Percentiles rank a stretch among this genome's conserved stretches.
phyloP scores from a whole-genome alignment of 2,797 vertebrate genomes.

The Pantherophis vulpinus region DNA sequence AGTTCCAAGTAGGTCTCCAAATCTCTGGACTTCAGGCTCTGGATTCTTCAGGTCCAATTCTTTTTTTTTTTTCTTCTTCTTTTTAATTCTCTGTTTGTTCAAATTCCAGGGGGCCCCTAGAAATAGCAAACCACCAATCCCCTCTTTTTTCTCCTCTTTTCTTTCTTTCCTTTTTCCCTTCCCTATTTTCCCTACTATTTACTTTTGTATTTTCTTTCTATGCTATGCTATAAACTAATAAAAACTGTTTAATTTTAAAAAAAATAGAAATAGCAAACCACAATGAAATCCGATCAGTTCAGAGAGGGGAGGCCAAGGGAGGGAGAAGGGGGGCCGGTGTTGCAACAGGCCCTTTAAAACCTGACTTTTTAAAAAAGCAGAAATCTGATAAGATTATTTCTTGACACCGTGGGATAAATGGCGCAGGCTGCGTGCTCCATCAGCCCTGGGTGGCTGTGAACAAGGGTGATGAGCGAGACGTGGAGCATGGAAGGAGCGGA shows the following conservation, averaged over 20 bases:
- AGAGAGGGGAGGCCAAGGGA: background rate
- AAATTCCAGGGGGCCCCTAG: background rate
- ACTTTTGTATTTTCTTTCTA: too few species aligned
- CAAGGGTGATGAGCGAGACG: background rate
- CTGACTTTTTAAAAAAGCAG: background rate
- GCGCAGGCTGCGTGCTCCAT: background rate
- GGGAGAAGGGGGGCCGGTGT: background rate
- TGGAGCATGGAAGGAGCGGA: background rate
- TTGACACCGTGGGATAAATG: background rate
- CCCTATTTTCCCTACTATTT: too few species aligned
- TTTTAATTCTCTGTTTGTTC: background rate
- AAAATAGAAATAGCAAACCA: background rate
- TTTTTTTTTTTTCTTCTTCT: background rate
- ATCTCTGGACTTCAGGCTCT: background rate
- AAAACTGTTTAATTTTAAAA: too few species aligned
- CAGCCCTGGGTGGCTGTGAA: background rate
- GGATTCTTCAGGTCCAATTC: background rate
- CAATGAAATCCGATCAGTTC: rapidly evolving
- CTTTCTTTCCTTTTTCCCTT: too few species aligned
- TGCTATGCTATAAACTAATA: too few species aligned
- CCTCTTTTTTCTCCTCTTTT: too few species aligned
- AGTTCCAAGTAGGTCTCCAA: background rate
- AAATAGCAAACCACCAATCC: background rate
- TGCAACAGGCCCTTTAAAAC: background rate
- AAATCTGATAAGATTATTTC: background rate